phyloP scores from a whole-genome alignment of 2,888 invertebrate species.

The Acleris sparsana region DNA sequence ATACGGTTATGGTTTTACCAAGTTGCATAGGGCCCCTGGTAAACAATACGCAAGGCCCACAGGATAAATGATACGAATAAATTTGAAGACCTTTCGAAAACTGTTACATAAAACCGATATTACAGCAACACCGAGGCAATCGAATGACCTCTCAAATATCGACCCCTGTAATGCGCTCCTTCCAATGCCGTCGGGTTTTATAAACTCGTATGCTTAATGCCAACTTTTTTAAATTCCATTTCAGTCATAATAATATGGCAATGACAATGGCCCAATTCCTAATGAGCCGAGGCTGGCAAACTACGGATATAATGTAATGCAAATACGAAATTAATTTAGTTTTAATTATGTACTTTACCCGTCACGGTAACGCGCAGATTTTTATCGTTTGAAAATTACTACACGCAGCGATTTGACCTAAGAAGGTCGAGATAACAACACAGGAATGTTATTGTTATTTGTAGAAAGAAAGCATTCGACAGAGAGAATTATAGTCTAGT shows the following conservation, averaged over 20 bases:
- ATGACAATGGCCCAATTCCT: constrained; percentile 42
- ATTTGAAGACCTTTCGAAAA: background rate
- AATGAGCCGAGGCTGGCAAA: constrained; percentile 21
- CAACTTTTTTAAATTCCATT: constrained; percentile 38
- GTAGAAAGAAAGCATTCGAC: too few species aligned
- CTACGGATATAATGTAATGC: constrained; percentile 21
- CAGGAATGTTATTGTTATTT: background rate
- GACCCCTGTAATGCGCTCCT: constrained; percentile 10
- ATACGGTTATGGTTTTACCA: too few species aligned
- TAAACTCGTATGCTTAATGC: background rate
- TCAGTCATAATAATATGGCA: constrained; percentile 25
- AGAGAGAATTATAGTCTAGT: too few species aligned
- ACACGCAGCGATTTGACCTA: background rate
- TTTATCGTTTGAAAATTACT: constrained; percentile 1
- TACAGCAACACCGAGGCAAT: constrained; percentile 10
- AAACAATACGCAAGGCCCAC: too few species aligned
- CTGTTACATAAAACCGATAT: constrained; percentile 19
- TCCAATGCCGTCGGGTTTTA: constrained; percentile 23
- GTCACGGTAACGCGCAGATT: constrained; percentile 20
- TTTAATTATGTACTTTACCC: constrained; percentile 20
- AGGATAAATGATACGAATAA: too few species aligned
- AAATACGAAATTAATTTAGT: constrained; percentile 21
- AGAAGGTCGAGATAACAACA: background rate
- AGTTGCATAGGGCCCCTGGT: too few species aligned
- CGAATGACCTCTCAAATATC: constrained; percentile 32